Conservation (phyloP, 2,113 vertebrate species). For the Falco punctatus region DNA sequence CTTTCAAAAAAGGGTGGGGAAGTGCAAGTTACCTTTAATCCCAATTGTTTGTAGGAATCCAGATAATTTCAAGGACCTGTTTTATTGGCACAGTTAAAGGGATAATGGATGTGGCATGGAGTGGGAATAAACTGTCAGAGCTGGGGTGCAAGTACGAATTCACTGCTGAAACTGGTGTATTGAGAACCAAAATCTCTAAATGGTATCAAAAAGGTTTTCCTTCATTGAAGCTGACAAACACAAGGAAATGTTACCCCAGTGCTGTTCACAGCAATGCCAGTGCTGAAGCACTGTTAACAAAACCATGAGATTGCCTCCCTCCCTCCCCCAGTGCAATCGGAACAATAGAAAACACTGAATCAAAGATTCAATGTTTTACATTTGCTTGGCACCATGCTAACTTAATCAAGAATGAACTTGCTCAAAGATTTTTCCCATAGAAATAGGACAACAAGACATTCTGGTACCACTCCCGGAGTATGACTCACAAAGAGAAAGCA, state of each 20-base stretch:
- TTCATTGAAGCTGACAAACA: background rate
- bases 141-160: background rate
- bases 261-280: background rate
- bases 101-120: background rate
- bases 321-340: background rate
- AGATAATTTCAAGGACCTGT: background rate
- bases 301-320: background rate
- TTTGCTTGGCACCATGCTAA: slow-evolving; percentile 42
- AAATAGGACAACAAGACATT: slow-evolving; percentile 32
- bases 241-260: background rate
- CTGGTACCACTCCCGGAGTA: slow-evolving; percentile 46
- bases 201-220: background rate
- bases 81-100: background rate
- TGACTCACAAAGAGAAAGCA: slow-evolving; percentile 55
- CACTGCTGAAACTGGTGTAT: background rate
- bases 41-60: background rate
- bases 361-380: background rate
- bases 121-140: background rate
- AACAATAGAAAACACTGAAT: slow-evolving; percentile 34
- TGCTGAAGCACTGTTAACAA: background rate
- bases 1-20: too few species aligned
- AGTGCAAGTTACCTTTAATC: background rate
- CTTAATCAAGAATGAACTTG: slow-evolving; percentile 46
- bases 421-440: slow-evolving; percentile 52
- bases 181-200: background rate